Evolutionary conservation across 2,797 vertebrate genomes (phyloP), one percentile per base, ranked within the genome.

Genomic region (Euphonia xanthogaster): DNA sequence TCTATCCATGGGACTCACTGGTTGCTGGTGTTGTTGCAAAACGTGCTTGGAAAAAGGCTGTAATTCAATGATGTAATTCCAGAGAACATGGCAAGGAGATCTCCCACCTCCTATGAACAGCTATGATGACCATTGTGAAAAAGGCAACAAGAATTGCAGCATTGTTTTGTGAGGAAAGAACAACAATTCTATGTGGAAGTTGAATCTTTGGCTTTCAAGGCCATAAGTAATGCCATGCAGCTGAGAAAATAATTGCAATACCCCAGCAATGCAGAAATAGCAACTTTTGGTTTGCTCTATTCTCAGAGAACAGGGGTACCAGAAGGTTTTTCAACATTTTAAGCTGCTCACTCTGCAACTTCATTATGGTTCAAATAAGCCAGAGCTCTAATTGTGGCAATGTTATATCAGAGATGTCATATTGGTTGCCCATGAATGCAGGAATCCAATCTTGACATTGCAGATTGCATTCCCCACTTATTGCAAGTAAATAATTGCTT

Each of bases 401-500:
- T 50, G 51, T 33, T 31, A 10, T n/a, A 75, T 48, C 42, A 74
- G 75, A 85, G 73, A 54, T 84, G 57, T 14, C 12, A 50, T 79
- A 40, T 5, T 83, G 35, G 68, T 37, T 10, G 4, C 15, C 31
- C 25, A 3, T 7, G 44, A 92, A 70, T 0, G 7, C 35, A 66
- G 13, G 25, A 91, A 74, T 57, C 22, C 57, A 91, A 44, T 91
- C 68, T 86, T 44, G 44, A n/a, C 17, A 2, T 10, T 57, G 57
- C 42, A 78, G 40, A n/a, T 40, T 75, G 35, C 21, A 54, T 73
- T 84, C 33, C 16, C 9, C 24, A 39, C 66, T 93, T 93, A 66
- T 7, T 90, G 44, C 44, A 86, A 70, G 48, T 66, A 71, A 92
- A 87, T 86, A 84, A 83, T 80, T 78, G 14, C 50, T 92, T 86